Base-by-base conservation (phyloP, 30 jellyfish, hydroid and myxozoan genomes). In the Aurelia aurita region DNA sequence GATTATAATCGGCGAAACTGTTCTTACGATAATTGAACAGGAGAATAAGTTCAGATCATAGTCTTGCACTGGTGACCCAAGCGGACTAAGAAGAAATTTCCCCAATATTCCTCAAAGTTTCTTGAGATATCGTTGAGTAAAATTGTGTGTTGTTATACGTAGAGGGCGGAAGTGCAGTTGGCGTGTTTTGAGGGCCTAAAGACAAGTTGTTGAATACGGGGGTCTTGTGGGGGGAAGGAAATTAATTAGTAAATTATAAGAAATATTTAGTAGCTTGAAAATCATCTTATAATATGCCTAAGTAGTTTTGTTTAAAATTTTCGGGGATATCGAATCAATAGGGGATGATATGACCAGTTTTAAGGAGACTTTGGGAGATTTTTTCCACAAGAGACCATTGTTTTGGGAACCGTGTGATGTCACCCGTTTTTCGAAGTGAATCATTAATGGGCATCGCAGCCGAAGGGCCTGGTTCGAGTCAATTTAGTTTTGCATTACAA, bases 401-500 rank as follows among this genome's bases (percentile, higher is more conserved):
- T 25, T 63, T 13, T 25, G n/a, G 22, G 70, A 20, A 20, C 6
- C 5, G 46, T 51, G 43, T 46, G 28, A 49, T 75, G 87, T 32
- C 91, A 80, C 91, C 91, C 91, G 91, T 80, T 23, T 80, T 69
- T 53, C 32, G 34, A 57, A 75, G 91, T 64, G 84, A 80, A 80
- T 53, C 82, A 80, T 80, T 65, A 67, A 80, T 53, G 44, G 91
- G 83, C 92, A 49, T 69, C 77, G 82, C 89, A 89, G 89, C 93
- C 92, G 69, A 87, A 87, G 91, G 97, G 97, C 84, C 97, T 87
- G 98, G 97, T 78, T 66, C 97, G 96, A 93, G 96, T 87, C 93
- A 87, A 93, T 80, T 93, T 83, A 93, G 98, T 93, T 93, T 93
- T 93, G 97, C 98, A 88, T 92, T 91, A 71, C 96, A 75, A 86